A percentile compares a stretch with the other conserved stretches of the same genome.
phyloP scores from a whole-genome alignment of 2,797 vertebrate genomes.

The Anguilla pacifica region DNA sequence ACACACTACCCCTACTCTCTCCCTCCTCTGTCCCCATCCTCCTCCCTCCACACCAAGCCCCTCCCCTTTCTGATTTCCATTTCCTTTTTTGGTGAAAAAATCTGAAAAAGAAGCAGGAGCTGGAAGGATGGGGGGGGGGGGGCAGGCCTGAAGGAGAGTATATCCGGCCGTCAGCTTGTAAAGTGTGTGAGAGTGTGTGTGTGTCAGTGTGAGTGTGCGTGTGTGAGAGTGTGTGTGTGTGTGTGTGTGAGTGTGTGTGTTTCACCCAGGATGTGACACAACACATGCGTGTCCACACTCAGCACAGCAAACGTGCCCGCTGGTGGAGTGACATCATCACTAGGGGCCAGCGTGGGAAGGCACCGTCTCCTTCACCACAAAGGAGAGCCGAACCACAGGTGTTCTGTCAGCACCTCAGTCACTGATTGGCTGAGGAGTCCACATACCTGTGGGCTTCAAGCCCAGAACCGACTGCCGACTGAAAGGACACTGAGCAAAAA shows the following conservation, averaged over 20 bases:
- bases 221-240: background rate
- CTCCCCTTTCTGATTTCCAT: constrained; percentile 68
- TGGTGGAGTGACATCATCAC: constrained; percentile 2
- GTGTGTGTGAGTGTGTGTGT: background rate
- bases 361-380: background rate
- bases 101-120: constrained; percentile 54
- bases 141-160: constrained; percentile 58
- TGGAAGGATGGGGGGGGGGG: constrained; percentile 50
- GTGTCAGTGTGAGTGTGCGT: background rate
- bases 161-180: constrained; percentile 61
- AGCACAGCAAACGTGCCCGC: background rate
- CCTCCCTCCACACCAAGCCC: constrained; percentile 42
- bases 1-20: constrained; percentile 55
- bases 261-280: constrained; percentile 9
- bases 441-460: background rate
- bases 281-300: constrained; percentile 51
- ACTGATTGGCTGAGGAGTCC: background rate
- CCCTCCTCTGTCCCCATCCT: constrained; percentile 26
- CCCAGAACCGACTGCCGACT: background rate
- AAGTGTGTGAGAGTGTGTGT: constrained; percentile 49
- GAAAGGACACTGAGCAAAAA: background rate
- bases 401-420: background rate
- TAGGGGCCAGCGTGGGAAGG: background rate
- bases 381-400: background rate
- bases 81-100: constrained; percentile 85